These are phyloP conservation scores for Plodia interpunctella DNA, from an alignment of 1,140 invertebrate species.

Conservation along the genomic window DNA sequence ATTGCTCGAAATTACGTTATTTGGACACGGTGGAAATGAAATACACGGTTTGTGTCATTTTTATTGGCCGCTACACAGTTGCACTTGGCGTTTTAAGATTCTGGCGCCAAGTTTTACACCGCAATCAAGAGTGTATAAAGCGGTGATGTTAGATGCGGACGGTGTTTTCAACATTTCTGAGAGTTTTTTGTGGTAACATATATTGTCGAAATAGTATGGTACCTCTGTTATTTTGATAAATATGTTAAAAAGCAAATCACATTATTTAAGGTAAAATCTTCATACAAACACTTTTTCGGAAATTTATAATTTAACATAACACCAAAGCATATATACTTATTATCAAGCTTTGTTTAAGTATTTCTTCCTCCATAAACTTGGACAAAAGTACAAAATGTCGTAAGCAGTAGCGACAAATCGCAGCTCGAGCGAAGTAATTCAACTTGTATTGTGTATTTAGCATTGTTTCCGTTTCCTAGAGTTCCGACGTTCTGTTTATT, in stretches of 20 bases:
- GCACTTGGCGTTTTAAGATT: not conserved
- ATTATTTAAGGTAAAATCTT: too few relatives aligned
- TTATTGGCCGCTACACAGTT: not conserved
- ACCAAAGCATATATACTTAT: too few relatives aligned
- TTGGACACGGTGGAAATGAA: slow-evolving; percentile 1
- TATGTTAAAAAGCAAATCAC: too few relatives aligned
- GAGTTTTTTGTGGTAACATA: too few relatives aligned
- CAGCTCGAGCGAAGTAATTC: slow-evolving; percentile 6
- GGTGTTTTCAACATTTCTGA: too few relatives aligned
- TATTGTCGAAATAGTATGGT: too few relatives aligned
- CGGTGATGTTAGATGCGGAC: not conserved
- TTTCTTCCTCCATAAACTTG: too few relatives aligned
- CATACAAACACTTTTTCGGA: too few relatives aligned
- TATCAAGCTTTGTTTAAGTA: too few relatives aligned
- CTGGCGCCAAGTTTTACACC: not conserved
- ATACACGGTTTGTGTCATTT: slow-evolving; percentile 3
- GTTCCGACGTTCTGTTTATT: not conserved
- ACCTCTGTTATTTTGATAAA: too few relatives aligned
- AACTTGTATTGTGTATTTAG: slow-evolving; percentile 7
- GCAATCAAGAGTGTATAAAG: not conserved
- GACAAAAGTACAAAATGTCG: not conserved
- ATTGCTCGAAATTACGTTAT: slow-evolving; percentile 8
- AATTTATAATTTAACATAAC: too few relatives aligned
- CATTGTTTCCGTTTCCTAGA: not conserved
- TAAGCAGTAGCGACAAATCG: not conserved